Base-by-base conservation (phyloP, 2,888 invertebrate genomes). In the Phorcus lineatus region DNA sequence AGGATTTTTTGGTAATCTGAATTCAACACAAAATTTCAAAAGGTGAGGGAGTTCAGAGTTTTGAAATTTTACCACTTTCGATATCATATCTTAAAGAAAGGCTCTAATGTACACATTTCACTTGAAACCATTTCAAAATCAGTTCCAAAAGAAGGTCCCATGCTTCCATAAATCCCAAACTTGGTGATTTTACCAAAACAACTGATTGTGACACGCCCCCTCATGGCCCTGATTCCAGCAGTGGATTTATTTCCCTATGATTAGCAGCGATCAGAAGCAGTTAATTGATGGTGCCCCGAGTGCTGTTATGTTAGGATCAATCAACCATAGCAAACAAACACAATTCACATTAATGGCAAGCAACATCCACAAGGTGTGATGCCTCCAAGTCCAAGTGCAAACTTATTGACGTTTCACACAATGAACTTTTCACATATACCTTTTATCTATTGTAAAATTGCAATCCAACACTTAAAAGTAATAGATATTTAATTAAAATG, bases 261-360 rank as follows among this genome's bases (percentile, higher is more conserved):
- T 70, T 70, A 36, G 70, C 70, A 62, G 13, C 24, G 62, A 62
- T 62, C 62, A 62, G 24, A 62, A 62, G 62, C 62, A 36, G 19
- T 70, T 70, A 70, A 70, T 70, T 70, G 70, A 6, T 19, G 19
- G 28, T 70, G 40, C 28, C 36, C 70, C 17, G 7, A 36, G 31
- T 31, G 11, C 31, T 70, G 17, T 36, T 70, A 36, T 70, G 19
- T 31, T 17, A n/a, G 28, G 36, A 70, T 70, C 40, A 36, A 70
- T 70, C 40, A 31, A 70, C 24, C 36, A 40, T 70, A 36, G 40
- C 31, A 19, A 36, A 36, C 70, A 70, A 70, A 40, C 36, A 31
- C 40, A 70, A 70, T 36, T 40, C 36, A 36, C 70, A 40, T 70
- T 70, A 70, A 70, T 70, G 70, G 70, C 70, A 70, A 13, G 36